Evolutionary conservation across 2,113 vertebrate species (phyloP), one percentile per base, ranked within the genome.

Genomic region (Serilophus lunatus): DNA sequence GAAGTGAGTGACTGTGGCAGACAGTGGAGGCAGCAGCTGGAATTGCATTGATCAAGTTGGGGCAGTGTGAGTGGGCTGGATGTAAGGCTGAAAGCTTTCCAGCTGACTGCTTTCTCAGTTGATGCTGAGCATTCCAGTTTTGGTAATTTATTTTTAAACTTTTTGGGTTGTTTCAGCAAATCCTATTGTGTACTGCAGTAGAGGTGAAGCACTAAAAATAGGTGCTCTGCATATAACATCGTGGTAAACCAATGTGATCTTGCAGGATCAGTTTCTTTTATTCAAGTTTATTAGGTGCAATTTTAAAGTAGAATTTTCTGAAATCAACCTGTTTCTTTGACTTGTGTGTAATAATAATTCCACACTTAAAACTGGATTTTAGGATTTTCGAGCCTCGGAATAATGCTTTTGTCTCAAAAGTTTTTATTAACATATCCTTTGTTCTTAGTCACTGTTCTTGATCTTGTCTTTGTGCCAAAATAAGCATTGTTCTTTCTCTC

Each of bases 41-140:
- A 61, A 6, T 60, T 76, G 60, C 78, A 6, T 70, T 85, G 96
- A 92, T 97, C 69, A 51, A 70, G 50, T 22, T 82, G 69, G 65
- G 78, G 80, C 77, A 49, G 5, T 53, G 59, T 42, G 84, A 91
- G 76, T 57, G 81, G 92, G 71, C 75, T 86, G 63, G 70, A 18
- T 56, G 56, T 23, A 54, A 78, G 36, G 79, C 86, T 95, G 90
- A 87, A 70, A 80, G 82, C 74, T 96, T 97, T 96, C 75, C 60
- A 45, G 50, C 50, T 81, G 71, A 38, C 86, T 94, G 95, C 85
- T 53, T 88, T 64, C 82, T 38, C 40, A 50, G 94, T 35, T 75
- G 57, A 82, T 82, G 84, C 38, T 42, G 60, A 69, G 59, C 49
- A 18, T 86, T 71, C 56, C 3, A 3, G 38, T 31, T 35, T 81